These are phyloP conservation scores for Castor canadensis DNA, from an alignment of 2,113 vertebrate genomes.

Conservation along the genomic window DNA sequence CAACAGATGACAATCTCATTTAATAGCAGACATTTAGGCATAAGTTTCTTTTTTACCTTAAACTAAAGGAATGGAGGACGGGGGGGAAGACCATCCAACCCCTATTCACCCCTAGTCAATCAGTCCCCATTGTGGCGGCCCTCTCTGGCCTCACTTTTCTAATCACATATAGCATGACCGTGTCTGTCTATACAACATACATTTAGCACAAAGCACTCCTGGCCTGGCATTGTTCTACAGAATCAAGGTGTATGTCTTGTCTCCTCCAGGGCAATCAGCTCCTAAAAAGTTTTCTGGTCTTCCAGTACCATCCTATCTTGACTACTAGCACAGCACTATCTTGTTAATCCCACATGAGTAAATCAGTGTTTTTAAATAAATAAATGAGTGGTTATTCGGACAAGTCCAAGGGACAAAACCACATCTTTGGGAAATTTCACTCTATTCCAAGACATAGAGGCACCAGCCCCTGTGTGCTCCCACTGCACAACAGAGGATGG, in stretches of 20 bases:
- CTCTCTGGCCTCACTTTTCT: neutral
- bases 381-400: neutral
- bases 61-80: neutral
- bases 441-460: neutral
- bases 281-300: neutral
- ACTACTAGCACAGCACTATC: neutral
- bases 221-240: neutral
- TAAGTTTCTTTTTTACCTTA: neutral
- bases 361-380: neutral
- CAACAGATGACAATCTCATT: neutral
- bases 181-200: neutral
- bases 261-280: neutral
- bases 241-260: neutral
- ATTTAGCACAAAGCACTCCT: neutral
- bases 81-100: neutral
- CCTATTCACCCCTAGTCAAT: no score
- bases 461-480: neutral
- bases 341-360: neutral
- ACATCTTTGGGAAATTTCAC: neutral
- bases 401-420: neutral
- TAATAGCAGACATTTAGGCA: neutral
- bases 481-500: no score
- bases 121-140: fast-evolving
- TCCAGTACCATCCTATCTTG: neutral
- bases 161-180: neutral